Conservation (phyloP, 2,797 vertebrate genomes). For the Helostoma temminkii region DNA sequence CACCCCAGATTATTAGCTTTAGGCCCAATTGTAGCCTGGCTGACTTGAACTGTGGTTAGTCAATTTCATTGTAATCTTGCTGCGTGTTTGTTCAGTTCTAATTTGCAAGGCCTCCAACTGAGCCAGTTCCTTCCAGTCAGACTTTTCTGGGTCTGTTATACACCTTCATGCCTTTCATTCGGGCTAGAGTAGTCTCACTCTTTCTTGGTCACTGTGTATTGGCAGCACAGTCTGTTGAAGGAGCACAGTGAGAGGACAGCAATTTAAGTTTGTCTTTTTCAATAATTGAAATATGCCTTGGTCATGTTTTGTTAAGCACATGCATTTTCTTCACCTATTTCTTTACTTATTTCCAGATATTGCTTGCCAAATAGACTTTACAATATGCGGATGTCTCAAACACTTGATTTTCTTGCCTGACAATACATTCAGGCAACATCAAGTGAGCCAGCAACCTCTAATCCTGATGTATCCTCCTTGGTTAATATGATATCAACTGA, state of each 20-base stretch:
- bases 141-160: slow-evolving; percentile 9
- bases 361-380: neutral
- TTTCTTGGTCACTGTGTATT: neutral
- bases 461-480: slow-evolving; percentile 1
- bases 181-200: neutral
- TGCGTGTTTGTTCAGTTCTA: slow-evolving; percentile 52
- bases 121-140: slow-evolving; percentile 10
- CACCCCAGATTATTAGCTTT: slow-evolving; percentile 42
- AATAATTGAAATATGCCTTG: neutral
- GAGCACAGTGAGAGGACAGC: neutral
- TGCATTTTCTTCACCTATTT: neutral
- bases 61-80: slow-evolving; percentile 36
- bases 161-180: slow-evolving; percentile 10
- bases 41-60: slow-evolving; percentile 23
- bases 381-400: too few relatives aligned
- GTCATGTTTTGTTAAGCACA: neutral
- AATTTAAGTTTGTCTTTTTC: neutral
- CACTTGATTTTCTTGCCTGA: neutral
- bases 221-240: slow-evolving; percentile 5
- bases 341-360: neutral
- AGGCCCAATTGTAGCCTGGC: neutral
- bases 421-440: neutral
- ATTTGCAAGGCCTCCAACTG: slow-evolving; percentile 24
- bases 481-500: neutral
- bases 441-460: neutral